phyloP scores from a whole-genome alignment of 2,113 vertebrate species.

The Urocolius indicus region DNA sequence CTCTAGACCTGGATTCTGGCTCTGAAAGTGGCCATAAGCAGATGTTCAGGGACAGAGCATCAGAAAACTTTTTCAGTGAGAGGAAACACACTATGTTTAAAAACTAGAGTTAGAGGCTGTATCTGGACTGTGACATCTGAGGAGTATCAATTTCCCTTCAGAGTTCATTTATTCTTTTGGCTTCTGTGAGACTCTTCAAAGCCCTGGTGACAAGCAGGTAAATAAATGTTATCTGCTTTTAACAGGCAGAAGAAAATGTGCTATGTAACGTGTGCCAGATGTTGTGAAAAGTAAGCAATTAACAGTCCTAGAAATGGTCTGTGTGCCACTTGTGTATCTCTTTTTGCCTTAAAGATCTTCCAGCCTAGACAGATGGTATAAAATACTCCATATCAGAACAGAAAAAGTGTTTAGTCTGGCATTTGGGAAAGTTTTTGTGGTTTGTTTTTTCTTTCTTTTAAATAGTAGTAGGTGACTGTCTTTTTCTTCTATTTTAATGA shows the following conservation, averaged over 20 bases:
- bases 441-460: background rate
- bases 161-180: constrained; percentile 10
- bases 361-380: constrained; percentile 19
- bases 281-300: constrained; percentile 34
- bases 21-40: background rate
- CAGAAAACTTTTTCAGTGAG: background rate
- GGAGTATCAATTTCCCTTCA: background rate
- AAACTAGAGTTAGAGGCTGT: background rate
- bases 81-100: background rate
- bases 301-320: background rate
- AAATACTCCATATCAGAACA: background rate
- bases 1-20: background rate
- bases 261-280: constrained; percentile 15
- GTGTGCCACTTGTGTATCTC: background rate
- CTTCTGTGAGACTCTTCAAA: background rate
- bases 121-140: background rate
- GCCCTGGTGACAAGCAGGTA: background rate
- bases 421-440: background rate
- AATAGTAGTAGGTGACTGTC: background rate
- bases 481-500: background rate
- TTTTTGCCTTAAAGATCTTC: constrained; percentile 25
- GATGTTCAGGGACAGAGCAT: constrained; percentile 5
- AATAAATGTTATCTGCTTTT: constrained; percentile 44
- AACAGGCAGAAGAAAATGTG: background rate
- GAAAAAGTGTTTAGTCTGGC: background rate